phyloP scores from a whole-genome alignment of 2,797 vertebrate species.

The Limosa lapponica region DNA sequence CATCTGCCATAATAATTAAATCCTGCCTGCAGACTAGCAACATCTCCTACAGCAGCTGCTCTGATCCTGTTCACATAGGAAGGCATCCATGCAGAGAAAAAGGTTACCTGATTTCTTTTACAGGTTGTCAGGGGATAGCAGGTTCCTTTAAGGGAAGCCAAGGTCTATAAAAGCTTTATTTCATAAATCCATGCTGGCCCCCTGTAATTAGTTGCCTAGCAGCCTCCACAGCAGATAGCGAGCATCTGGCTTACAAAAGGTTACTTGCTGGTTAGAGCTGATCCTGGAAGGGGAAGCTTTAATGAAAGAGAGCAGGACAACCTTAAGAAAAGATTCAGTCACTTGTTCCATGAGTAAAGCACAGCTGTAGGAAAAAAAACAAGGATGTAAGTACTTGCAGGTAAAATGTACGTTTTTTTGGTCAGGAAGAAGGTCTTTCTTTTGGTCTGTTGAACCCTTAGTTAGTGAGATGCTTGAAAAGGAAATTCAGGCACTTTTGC shows the following conservation, averaged over 20 bases:
- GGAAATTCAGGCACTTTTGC: background rate
- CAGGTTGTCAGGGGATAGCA: background rate
- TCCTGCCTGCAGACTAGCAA: background rate
- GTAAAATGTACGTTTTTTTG: background rate
- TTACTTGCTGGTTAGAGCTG: background rate
- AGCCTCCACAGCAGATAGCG: background rate
- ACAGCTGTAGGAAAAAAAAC: background rate
- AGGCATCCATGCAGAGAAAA: background rate
- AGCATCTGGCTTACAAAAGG: slow-evolving; percentile 1
- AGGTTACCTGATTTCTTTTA: background rate
- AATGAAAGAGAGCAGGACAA: background rate
- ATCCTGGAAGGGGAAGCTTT: background rate
- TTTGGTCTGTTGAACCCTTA: background rate
- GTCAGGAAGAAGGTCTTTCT: background rate
- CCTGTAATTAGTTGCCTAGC: background rate
- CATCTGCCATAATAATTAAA: slow-evolving; percentile 4
- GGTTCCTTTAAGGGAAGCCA: background rate
- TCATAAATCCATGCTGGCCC: background rate
- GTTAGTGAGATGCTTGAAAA: background rate
- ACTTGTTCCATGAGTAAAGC: background rate
- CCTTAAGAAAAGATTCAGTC: background rate
- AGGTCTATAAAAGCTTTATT: background rate
- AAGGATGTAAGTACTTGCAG: background rate
- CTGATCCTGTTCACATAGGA: background rate
- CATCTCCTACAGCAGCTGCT: background rate